Conservation (phyloP, 2,113 vertebrate species). For the Tetrao urogallus region DNA sequence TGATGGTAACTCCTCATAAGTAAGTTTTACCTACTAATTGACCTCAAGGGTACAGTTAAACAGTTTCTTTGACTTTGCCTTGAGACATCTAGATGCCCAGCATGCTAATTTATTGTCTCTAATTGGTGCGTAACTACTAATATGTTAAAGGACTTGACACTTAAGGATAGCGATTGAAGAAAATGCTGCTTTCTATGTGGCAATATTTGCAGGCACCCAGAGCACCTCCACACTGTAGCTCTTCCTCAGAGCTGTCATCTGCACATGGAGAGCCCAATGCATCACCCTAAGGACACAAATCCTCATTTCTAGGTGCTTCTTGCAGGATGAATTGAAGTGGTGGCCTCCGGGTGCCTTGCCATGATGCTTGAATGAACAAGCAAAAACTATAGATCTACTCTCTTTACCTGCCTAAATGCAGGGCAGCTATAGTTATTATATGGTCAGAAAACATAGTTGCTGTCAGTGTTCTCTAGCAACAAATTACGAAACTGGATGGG, state of each 20-base stretch:
- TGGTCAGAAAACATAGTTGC: neutral
- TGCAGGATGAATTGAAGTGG: neutral
- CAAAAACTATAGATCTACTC: neutral
- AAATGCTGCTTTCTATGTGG: neutral
- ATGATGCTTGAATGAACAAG: neutral
- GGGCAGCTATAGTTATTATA: neutral
- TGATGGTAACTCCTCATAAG: constrained; percentile 28
- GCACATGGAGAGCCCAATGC: neutral
- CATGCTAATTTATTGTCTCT: constrained; percentile 14
- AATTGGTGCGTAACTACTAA: constrained; percentile 26
- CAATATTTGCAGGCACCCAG: neutral
- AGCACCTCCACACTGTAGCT: neutral
- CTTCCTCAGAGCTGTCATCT: neutral
- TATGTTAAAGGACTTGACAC: constrained; percentile 16
- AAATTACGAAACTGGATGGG: neutral
- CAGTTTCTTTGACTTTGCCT: neutral
- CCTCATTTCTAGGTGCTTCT: neutral
- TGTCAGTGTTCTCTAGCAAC: neutral
- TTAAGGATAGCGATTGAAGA: neutral
- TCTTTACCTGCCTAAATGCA: neutral
- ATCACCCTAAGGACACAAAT: neutral
- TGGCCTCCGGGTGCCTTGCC: neutral
- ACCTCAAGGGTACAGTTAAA: neutral
- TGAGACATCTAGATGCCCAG: neutral
- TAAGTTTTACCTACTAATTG: constrained; percentile 41